These are phyloP conservation scores for Zoroaster sp. DNA, from an alignment of 53 echinoderm and acorn worm species.

Conservation along the genomic window DNA sequence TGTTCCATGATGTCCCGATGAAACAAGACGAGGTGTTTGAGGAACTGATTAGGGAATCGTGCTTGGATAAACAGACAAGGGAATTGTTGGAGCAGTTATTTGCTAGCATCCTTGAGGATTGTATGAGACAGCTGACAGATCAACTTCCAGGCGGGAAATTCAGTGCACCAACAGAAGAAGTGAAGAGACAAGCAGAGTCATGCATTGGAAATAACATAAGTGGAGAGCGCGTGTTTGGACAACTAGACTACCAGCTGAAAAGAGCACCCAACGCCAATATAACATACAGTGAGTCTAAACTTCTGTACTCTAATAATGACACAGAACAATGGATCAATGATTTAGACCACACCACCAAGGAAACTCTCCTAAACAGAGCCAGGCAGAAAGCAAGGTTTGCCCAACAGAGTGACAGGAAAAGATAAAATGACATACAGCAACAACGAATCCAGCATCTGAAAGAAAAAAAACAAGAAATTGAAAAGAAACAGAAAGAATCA, in stretches of 20 bases:
- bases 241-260: background rate
- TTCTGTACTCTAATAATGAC: background rate
- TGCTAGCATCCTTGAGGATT: background rate
- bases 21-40: background rate
- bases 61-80: background rate
- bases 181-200: constrained; percentile 3
- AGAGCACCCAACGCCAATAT: background rate
- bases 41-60: background rate
- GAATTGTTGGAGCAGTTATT: background rate
- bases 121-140: constrained; percentile 40
- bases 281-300: constrained; percentile 2
- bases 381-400: constrained; percentile 18
- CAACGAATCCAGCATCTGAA: background rate
- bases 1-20: background rate
- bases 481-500: background rate
- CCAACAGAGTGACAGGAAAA: background rate
- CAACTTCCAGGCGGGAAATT: constrained; percentile 62
- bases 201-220: constrained; percentile 50
- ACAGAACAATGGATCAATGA: background rate
- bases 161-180: constrained; percentile 1
- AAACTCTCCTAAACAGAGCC: background rate
- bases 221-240: background rate
- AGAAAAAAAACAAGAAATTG: background rate
- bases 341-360: background rate
- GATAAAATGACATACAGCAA: background rate